Evolutionary conservation across 1,140 invertebrate species (phyloP).

Genomic region (Anagrus nilaparvatae): DNA sequence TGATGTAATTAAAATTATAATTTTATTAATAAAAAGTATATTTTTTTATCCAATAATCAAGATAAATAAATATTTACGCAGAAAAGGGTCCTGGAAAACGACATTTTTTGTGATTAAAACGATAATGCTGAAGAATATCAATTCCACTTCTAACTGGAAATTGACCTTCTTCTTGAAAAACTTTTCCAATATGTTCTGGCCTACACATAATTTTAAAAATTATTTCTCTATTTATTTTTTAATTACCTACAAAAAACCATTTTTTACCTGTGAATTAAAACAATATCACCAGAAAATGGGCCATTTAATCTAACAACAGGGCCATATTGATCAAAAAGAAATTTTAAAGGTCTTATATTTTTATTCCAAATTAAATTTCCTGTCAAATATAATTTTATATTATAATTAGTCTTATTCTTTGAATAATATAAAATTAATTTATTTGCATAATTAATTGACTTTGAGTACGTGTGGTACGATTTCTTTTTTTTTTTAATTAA

Average conservation of each 20-base stretch:
- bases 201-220: conserved; percentile 28
- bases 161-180: conserved; percentile 48
- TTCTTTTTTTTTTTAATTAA: too few relatives aligned
- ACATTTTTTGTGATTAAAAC: conserved; percentile 44
- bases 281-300: conserved; percentile 48
- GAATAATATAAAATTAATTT: conserved; percentile 12
- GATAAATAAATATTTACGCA: conserved; percentile 44
- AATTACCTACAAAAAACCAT: neutral
- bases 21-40: conserved; percentile 11
- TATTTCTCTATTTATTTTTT: neutral
- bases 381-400: too few relatives aligned
- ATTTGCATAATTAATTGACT: conserved; percentile 10
- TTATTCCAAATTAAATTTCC: conserved; percentile 36
- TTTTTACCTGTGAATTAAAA: conserved; percentile 39
- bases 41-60: conserved; percentile 7
- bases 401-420: too few relatives aligned
- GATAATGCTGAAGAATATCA: conserved; percentile 51
- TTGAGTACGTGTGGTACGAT: conserved; percentile 11
- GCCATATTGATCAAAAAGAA: conserved; percentile 51
- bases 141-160: conserved; percentile 47
- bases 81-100: conserved; percentile 45
- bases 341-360: conserved; percentile 38
- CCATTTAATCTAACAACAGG: conserved; percentile 52
- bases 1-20: conserved; percentile 15
- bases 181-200: conserved; percentile 50